Evolutionary conservation across 2,888 invertebrate species (phyloP), one percentile per base, ranked within the genome.

Genomic region (Embidobia sp.): DNA sequence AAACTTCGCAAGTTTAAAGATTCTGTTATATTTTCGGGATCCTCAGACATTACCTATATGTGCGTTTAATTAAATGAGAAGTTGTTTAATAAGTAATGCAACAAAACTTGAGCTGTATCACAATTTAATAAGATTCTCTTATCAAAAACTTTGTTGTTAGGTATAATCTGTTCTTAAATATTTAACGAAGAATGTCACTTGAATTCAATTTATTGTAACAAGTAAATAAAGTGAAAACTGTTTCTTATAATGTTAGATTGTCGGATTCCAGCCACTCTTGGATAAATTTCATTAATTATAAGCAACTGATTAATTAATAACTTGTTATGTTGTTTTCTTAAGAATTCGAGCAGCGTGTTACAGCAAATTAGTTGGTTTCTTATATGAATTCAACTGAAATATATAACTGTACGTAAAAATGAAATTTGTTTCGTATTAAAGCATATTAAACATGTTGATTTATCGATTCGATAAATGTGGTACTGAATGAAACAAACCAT

Each of bases 21-120:
- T 57, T 57, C 29, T 42, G n/a, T 8, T 42, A 18, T 29, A n/a
- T n/a, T 57, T 57, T 42, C 29, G 5, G 4, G 29, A 29, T 57
- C 29, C 37, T 8, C 8, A 40, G 27, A 37, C 55, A n/a, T n/a
- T n/a, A n/a, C n/a, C n/a, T n/a, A n/a, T 59, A 15, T 59, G 44
- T 31, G 57, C 44, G 27, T 59, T 59, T 44, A 59, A 44, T 59
- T 42, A 59, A 59, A 44, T 22, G 42, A 59, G 15, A 59, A 59
- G 44, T 59, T 59, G 44, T 42, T 44, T 31, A 59, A 27, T 59
- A 44, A 59, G 57, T 44, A 22, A 59, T 59, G 31, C 42, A 42
- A 42, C 29, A 42, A 55, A 55, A 55, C 55, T 55, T 55, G 11
- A 42, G 18, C 18, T 42, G 16, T 29, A 18, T 42, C 42, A 11